phyloP scores from a whole-genome alignment of 92 coral and sea anemone genomes.

The Parazoanthus darwini region DNA sequence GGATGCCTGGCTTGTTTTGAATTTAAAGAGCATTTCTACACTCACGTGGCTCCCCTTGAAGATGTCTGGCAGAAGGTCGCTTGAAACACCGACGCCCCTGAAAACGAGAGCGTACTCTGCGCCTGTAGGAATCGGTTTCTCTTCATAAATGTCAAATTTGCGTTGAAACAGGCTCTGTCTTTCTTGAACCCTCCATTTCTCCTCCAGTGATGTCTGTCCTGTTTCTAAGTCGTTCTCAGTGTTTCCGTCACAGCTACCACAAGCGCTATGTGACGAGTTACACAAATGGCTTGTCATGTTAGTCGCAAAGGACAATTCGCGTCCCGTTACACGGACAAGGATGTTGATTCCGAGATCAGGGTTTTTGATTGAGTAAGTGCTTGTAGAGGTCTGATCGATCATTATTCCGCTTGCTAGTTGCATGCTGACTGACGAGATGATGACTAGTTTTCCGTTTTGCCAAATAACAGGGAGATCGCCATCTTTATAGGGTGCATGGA shows the following conservation, averaged over 20 bases:
- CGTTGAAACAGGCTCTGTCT: conserved; percentile 49
- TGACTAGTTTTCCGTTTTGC: conserved; percentile 41
- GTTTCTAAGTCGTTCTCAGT: conserved; percentile 49
- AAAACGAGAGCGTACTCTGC: conserved; percentile 67
- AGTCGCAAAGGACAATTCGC: conserved; percentile 50
- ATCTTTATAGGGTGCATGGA: conserved; percentile 53
- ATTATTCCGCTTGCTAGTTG: conserved; percentile 36
- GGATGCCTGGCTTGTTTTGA: conserved; percentile 30
- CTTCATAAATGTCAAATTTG: conserved; percentile 48
- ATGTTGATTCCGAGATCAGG: conserved; percentile 33
- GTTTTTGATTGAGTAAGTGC: conserved; percentile 38
- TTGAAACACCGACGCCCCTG: conserved; percentile 57
- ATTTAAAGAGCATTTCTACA: conserved; percentile 48
- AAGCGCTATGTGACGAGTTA: conserved; percentile 38
- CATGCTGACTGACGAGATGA: conserved; percentile 26
- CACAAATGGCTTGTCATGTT: conserved; percentile 46
- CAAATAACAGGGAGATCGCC: conserved; percentile 40
- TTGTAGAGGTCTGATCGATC: conserved; percentile 49
- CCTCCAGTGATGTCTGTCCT: conserved; percentile 30
- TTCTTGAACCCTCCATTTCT: conserved; percentile 47
- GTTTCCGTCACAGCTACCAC: conserved; percentile 65
- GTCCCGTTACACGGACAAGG: conserved; percentile 46
- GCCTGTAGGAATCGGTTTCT: conserved; percentile 50
- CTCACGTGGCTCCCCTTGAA: conserved; percentile 54
- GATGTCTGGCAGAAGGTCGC: conserved; percentile 56